phyloP scores from a whole-genome alignment of 2,113 vertebrate species.

The Fulmarus glacialis region DNA sequence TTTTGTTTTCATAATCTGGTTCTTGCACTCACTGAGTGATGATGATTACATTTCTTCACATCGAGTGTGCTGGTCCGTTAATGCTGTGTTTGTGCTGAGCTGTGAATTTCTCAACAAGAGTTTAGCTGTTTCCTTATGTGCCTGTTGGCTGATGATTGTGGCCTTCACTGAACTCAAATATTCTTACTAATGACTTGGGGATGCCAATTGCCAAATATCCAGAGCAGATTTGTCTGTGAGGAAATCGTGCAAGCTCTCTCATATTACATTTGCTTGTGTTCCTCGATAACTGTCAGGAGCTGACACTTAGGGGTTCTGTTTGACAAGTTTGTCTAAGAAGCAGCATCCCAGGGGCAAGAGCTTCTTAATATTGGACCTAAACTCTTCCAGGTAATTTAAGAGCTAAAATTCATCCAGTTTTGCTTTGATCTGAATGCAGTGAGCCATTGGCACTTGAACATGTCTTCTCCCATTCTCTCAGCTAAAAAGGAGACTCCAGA shows the following conservation, averaged over 20 bases:
- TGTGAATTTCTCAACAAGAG: constrained; percentile 30
- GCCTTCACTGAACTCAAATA: neutral
- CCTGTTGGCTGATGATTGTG: neutral
- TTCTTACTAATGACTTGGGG: neutral
- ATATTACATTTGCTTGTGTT: neutral
- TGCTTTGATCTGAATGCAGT: neutral
- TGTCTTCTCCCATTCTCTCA: neutral
- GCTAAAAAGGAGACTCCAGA: neutral
- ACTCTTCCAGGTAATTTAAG: neutral
- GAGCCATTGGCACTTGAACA: neutral
- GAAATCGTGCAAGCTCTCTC: neutral
- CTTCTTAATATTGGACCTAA: neutral
- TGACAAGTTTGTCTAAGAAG: neutral
- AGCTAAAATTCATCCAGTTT: neutral
- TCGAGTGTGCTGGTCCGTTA: neutral
- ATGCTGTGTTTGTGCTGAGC: neutral
- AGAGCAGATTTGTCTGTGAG: neutral
- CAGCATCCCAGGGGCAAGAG: neutral
- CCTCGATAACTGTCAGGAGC: neutral
- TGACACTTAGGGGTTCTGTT: neutral
- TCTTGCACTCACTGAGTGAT: neutral
- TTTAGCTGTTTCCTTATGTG: neutral
- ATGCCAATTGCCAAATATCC: neutral
- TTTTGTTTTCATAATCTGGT: neutral
- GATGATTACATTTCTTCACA: neutral